These are phyloP conservation scores for Scolanthus callimorphus DNA, from an alignment of 92 coral and sea anemone genomes.

Conservation along the genomic window DNA sequence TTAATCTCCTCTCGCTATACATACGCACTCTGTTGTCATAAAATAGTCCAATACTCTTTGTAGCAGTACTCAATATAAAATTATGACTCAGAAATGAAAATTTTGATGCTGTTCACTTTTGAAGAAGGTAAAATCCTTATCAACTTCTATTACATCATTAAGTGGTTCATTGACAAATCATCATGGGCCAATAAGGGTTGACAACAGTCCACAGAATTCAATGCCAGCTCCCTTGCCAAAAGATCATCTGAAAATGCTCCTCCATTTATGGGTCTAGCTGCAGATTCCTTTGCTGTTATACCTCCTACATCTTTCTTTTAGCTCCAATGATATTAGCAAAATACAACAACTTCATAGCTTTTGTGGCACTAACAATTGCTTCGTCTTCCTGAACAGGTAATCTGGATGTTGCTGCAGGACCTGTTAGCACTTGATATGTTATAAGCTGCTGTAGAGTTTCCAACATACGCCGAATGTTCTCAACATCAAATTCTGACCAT, in stretches of 20 bases:
- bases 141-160: constrained; percentile 81
- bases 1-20: constrained; percentile 94
- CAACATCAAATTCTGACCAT: constrained; percentile 69
- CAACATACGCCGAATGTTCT: constrained; percentile 71
- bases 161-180: constrained; percentile 81
- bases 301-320: constrained; percentile 50
- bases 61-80: constrained; percentile 86
- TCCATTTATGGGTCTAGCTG: constrained; percentile 53
- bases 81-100: constrained; percentile 74
- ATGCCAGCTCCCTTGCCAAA: too few relatives aligned
- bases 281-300: constrained; percentile 23
- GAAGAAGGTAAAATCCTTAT: constrained; percentile 70
- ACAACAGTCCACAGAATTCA: constrained; percentile 64
- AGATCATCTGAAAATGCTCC: constrained; percentile 56
- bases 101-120: constrained; percentile 54
- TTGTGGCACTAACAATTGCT: constrained; percentile 77
- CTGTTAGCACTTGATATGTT: constrained; percentile 89
- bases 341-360: constrained; percentile 74
- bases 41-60: constrained; percentile 87
- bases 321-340: constrained; percentile 79
- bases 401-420: constrained; percentile 56
- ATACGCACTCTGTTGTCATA: constrained; percentile 97
- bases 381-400: constrained; percentile 82
- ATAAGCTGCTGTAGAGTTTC: constrained; percentile 88
- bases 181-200: constrained; percentile 55